Conservation (phyloP, 1,140 invertebrate species). For the Dryas iulia region DNA sequence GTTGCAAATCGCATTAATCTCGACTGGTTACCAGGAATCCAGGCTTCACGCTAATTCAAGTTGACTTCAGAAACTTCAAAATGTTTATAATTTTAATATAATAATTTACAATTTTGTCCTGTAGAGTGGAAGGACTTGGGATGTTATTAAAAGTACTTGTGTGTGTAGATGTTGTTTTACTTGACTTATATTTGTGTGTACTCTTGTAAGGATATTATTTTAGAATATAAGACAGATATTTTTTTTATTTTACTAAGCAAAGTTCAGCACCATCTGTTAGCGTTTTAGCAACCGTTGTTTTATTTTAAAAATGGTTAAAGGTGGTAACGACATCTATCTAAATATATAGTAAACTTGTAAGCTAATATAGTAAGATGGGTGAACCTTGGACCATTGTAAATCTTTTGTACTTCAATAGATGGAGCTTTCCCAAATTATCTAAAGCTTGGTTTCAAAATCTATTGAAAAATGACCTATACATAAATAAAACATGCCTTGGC, state of each 20-base stretch:
- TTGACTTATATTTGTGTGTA: no score
- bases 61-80: constrained; percentile 40
- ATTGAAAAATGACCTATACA: no score
- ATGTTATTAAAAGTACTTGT: neutral
- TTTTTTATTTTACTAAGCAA: no score
- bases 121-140: neutral
- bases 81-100: constrained; percentile 29
- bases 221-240: no score
- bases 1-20: constrained; percentile 46
- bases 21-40: constrained; percentile 52
- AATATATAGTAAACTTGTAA: neutral
- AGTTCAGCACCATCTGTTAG: neutral
- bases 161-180: no score
- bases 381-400: no score
- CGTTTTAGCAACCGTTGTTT: no score
- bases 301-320: neutral
- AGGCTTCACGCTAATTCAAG: constrained; percentile 42
- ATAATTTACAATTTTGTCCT: neutral
- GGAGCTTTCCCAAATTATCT: neutral
- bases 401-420: neutral
- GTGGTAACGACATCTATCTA: neutral
- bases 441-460: neutral
- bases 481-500: no score
- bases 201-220: no score
- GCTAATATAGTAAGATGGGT: no score